Conservation (phyloP, 2,113 vertebrate species). For the Vidua chalybeata region DNA sequence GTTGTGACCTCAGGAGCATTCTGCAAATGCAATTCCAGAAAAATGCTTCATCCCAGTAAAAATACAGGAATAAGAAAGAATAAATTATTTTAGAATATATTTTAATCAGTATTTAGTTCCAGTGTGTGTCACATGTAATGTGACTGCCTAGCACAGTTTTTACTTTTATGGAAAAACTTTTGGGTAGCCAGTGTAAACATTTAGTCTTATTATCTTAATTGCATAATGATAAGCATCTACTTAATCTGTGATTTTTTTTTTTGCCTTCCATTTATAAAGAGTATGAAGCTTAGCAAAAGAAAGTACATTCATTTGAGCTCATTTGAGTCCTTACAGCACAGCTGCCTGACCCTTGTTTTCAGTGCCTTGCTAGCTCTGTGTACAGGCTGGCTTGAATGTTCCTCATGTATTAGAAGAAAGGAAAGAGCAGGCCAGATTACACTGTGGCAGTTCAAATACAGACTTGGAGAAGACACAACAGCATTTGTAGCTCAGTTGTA, state of each 20-base stretch:
- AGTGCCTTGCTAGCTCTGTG: conserved; percentile 23
- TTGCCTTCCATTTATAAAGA: neutral
- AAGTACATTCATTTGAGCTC: neutral
- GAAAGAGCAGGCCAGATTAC: neutral
- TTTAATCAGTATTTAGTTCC: neutral
- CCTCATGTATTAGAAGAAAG: neutral
- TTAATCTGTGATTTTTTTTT: neutral
- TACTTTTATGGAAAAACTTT: neutral
- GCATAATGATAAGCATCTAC: neutral
- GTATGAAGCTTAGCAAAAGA: neutral
- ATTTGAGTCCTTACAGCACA: neutral
- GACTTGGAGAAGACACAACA: conserved; percentile 33
- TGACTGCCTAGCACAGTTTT: neutral
- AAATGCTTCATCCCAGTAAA: neutral
- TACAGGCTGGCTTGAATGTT: neutral
- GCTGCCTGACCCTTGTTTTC: conserved; percentile 13
- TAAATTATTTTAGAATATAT: neutral
- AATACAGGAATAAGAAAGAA: neutral
- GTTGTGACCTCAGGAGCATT: neutral
- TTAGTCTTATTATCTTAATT: neutral
- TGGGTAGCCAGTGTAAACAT: neutral
- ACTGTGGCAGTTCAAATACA: neutral
- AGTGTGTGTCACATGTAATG: neutral
- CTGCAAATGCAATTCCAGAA: neutral
- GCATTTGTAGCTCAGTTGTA: conserved; percentile 37